phyloP scores from a whole-genome alignment of 1,140 invertebrate genomes.

The Rhynchophorus ferrugineus region DNA sequence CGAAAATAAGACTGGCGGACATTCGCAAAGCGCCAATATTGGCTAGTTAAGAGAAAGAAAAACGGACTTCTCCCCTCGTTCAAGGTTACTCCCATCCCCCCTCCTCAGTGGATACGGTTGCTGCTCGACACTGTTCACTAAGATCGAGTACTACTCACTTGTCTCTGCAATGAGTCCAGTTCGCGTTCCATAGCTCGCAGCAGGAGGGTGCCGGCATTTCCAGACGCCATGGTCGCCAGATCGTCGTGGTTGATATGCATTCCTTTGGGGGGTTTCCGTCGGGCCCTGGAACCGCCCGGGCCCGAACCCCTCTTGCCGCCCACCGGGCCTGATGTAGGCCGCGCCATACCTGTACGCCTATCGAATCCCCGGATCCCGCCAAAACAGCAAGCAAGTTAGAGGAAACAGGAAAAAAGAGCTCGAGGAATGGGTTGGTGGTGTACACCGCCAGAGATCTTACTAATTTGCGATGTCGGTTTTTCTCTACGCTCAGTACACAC shows the following conservation, averaged over 20 bases:
- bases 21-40: too few species aligned
- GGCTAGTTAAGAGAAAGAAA: too few species aligned
- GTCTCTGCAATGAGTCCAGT: slow-evolving; percentile 86
- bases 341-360: slow-evolving; percentile 67
- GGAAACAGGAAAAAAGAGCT: too few species aligned
- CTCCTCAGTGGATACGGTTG: too few species aligned
- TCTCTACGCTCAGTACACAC: too few species aligned
- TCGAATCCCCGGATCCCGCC: slow-evolving; percentile 1
- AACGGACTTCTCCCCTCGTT: too few species aligned
- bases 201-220: slow-evolving; percentile 57
- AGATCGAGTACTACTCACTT: slow-evolving; percentile 83
- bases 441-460: too few species aligned
- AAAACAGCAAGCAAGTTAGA: slow-evolving; percentile 12
- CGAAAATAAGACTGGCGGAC: slow-evolving; percentile 7
- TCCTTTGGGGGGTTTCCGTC: slow-evolving; percentile 86
- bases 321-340: slow-evolving; percentile 60
- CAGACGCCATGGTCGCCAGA: slow-evolving; percentile 75
- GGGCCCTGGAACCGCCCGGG: slow-evolving; percentile 66
- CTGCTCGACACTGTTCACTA: too few species aligned
- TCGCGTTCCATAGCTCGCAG: slow-evolving; percentile 88
- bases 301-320: slow-evolving; percentile 41
- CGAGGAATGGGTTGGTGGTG: too few species aligned
- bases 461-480: too few species aligned
- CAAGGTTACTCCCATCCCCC: too few species aligned
- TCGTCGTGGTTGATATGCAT: slow-evolving; percentile 97